Base-by-base conservation (phyloP, 1,140 invertebrate species). In the Cardiocondyla obscurior region DNA sequence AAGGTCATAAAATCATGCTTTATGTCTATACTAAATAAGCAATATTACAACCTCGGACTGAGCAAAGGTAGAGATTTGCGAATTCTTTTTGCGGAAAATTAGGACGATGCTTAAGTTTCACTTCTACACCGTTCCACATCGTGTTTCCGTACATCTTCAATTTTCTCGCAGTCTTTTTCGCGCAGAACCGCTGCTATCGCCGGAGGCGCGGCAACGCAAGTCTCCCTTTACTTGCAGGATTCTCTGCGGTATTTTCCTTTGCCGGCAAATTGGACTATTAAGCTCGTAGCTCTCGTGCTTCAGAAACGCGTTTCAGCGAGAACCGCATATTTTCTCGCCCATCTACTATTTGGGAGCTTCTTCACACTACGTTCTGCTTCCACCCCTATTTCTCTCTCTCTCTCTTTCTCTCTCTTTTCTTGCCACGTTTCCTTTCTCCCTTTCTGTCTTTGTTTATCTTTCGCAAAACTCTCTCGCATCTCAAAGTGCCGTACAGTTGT, bases 201-300 rank as follows among this genome's bases (percentile, higher is more conserved):
- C 55, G 62, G 46, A 39, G 82, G 28, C 33, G 28, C 33, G 73
- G 58, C 44, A 60, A 53, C 53, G 42, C 84, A 42, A 53, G 36
- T 83, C 84, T 91, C 85, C 82, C 86, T 86, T 85, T 83, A 83
- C 89, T 88, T 69, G 74, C 46, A 88, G 87, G 72, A 89, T 90
- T 88, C 89, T 90, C 85, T 84, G 85, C 28, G 25, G 85, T 89
- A 89, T 92, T 92, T 92, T 91, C 86, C 86, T 92, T 92, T 92
- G 85, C 90, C 69, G 82, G 85, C 89, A 91, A 92, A 92, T 92
- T 92, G 90, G 90, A 92, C 92, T 91, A 92, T 92, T 91, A 92
- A 90, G 83, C 57, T 82, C 83, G 84, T 73, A 86, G 87, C n/a
- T 85, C 84, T 69, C 36, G 79, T 87, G 88, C 85, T 85, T 82